phyloP scores from a whole-genome alignment of 2,888 invertebrate species.

The Phanerotoma sp. region DNA sequence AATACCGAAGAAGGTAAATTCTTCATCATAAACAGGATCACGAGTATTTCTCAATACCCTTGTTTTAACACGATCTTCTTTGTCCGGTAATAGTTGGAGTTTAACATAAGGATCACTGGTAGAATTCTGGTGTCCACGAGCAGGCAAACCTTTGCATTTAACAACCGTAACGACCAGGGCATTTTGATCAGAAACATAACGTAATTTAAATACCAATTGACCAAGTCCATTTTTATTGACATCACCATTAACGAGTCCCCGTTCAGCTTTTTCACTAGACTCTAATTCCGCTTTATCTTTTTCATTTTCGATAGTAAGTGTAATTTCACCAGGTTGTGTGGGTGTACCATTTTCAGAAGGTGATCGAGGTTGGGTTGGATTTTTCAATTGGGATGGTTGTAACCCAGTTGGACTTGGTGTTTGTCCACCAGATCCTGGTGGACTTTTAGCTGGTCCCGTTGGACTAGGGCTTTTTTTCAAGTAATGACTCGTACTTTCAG shows the following conservation, averaged over 20 bases:
- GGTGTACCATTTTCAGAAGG: conserved; percentile 47
- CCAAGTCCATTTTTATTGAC: conserved; percentile 67
- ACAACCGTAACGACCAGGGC: conserved; percentile 91
- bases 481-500: conserved; percentile 80
- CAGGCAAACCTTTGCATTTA: conserved; percentile 85
- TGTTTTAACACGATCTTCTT: conserved; percentile 96
- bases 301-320: conserved; percentile 59
- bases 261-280: conserved; percentile 62
- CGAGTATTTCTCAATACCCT: conserved; percentile 93
- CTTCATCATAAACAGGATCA: conserved; percentile 97
- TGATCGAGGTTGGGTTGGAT: conserved; percentile 41
- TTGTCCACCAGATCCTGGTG: conserved; percentile 59
- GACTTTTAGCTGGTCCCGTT: conserved; percentile 66
- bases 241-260: conserved; percentile 41
- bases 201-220: conserved; percentile 83
- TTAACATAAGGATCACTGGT: conserved; percentile 97
- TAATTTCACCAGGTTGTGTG: conserved; percentile 52
- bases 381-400: conserved; percentile 37
- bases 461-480: conserved; percentile 93
- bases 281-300: conserved; percentile 63
- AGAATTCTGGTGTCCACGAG: conserved; percentile 76
- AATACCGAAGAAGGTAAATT: conserved; percentile 97
- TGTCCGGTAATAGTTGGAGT: conserved; percentile 94
- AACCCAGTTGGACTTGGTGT: conserved; percentile 52
- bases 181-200: conserved; percentile 87